Conservation (phyloP, 2,888 invertebrate genomes). For the Polyommatus iphigenia region DNA sequence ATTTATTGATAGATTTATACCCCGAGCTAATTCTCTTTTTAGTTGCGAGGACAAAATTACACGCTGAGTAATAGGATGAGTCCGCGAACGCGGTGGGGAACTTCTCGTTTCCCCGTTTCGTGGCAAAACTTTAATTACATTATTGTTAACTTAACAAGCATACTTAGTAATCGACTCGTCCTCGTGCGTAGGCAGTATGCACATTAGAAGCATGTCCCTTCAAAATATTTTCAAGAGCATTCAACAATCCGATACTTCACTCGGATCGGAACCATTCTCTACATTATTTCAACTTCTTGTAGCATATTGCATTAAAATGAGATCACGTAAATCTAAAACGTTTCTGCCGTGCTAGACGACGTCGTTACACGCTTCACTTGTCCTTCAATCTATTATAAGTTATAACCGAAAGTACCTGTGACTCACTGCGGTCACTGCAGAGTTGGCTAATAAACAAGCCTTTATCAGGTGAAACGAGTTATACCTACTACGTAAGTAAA, state of each 20-base stretch:
- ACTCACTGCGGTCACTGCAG: slow-evolving; percentile 59
- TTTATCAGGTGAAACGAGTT: slow-evolving; percentile 15
- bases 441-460: slow-evolving; percentile 40
- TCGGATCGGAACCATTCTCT: not conserved
- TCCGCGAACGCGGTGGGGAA: slow-evolving; percentile 53
- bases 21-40: slow-evolving; percentile 51
- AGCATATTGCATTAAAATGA: slow-evolving; percentile 16
- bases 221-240: not conserved
- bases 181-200: not conserved
- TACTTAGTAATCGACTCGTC: not conserved
- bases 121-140: slow-evolving; percentile 8
- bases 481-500: not conserved
- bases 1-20: slow-evolving; percentile 73
- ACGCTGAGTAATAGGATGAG: slow-evolving; percentile 67
- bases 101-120: slow-evolving; percentile 59
- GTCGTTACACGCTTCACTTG: slow-evolving; percentile 56
- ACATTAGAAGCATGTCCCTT: not conserved
- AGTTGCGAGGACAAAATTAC: slow-evolving; percentile 65
- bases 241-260: not conserved
- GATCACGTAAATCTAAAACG: slow-evolving; percentile 26
- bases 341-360: slow-evolving; percentile 43
- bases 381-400: slow-evolving; percentile 59
- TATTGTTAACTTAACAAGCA: slow-evolving; percentile 15
- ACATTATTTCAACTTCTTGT: slow-evolving; percentile 11
- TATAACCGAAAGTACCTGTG: slow-evolving; percentile 53